Conservation (phyloP, 2,888 invertebrate species). For the Drosophila diplacantha region DNA sequence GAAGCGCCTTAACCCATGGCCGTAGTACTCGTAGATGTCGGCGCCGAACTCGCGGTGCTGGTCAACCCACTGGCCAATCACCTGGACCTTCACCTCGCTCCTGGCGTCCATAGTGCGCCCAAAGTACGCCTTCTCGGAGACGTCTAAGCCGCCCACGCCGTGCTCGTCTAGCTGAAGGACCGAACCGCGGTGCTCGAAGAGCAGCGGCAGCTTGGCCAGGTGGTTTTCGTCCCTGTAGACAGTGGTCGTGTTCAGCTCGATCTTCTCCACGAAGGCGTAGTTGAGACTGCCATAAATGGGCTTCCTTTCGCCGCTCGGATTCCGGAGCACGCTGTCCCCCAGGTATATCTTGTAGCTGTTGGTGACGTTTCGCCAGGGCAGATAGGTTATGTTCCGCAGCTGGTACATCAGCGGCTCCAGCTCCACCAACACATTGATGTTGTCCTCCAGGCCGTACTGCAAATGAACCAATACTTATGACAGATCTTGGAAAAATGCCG, state of each 20-base stretch:
- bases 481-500: neutral
- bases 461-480: too few relatives aligned
- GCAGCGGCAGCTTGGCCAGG: conserved; percentile 61
- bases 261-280: conserved; percentile 72
- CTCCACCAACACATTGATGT: conserved; percentile 74
- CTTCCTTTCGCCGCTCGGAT: conserved; percentile 65
- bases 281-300: conserved; percentile 72
- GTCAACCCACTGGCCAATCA: conserved; percentile 75
- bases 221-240: conserved; percentile 43
- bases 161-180: conserved; percentile 63
- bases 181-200: conserved; percentile 69
- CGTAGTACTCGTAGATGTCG: conserved; percentile 73
- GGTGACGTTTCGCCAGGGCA: conserved; percentile 72
- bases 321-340: conserved; percentile 63
- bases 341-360: conserved; percentile 72
- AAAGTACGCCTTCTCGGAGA: conserved; percentile 70
- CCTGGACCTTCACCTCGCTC: conserved; percentile 68
- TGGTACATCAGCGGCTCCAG: conserved; percentile 73
- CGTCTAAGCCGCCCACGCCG: conserved; percentile 70
- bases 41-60: conserved; percentile 68
- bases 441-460: conserved; percentile 70
- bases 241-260: conserved; percentile 61
- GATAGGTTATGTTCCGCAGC: conserved; percentile 69
- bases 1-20: conserved; percentile 65
- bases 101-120: conserved; percentile 72